These are phyloP conservation scores for Holacanthella duospinosa DNA, from an alignment of 2,888 invertebrate genomes.

Conservation along the genomic window DNA sequence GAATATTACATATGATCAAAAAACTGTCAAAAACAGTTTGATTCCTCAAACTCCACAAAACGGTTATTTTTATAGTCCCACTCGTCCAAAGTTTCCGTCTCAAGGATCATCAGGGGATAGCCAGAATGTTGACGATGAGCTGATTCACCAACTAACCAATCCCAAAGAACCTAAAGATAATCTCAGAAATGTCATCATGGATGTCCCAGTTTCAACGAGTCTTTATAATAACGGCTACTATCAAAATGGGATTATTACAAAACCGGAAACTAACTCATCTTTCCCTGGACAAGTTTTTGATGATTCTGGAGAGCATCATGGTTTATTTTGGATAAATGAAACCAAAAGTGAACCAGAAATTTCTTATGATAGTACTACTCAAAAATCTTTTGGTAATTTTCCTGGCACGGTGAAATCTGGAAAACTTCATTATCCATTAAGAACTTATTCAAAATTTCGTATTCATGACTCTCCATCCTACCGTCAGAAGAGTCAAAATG, in stretches of 20 bases:
- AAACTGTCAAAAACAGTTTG: conserved; percentile 19
- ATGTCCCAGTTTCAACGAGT: conserved; percentile 28
- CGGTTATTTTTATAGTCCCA: conserved; percentile 8
- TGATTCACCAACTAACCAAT: background rate
- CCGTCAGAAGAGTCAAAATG: conserved; percentile 6
- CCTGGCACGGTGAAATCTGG: background rate
- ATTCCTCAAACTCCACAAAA: conserved; percentile 21
- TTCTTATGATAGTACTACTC: background rate
- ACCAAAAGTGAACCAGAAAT: background rate
- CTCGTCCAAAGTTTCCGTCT: background rate
- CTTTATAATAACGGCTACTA: conserved; percentile 34
- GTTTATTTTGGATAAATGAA: conserved; percentile 7
- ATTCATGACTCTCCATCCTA: conserved; percentile 32
- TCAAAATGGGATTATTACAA: conserved; percentile 17
- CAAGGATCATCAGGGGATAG: background rate
- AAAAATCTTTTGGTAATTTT: background rate
- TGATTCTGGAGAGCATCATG: conserved; percentile 12
- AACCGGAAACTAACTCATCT: background rate
- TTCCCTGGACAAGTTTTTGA: conserved; percentile 20
- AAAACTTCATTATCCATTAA: conserved; percentile 13
- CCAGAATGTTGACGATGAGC: background rate
- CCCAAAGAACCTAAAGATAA: conserved; percentile 12
- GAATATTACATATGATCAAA: conserved; percentile 14
- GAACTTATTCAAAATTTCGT: conserved; percentile 35
- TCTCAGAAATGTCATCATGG: conserved; percentile 19